A percentile compares a stretch with the other conserved stretches of the same genome.
phyloP scores from a whole-genome alignment of 2,888 invertebrate genomes.

The Clanis bilineata region DNA sequence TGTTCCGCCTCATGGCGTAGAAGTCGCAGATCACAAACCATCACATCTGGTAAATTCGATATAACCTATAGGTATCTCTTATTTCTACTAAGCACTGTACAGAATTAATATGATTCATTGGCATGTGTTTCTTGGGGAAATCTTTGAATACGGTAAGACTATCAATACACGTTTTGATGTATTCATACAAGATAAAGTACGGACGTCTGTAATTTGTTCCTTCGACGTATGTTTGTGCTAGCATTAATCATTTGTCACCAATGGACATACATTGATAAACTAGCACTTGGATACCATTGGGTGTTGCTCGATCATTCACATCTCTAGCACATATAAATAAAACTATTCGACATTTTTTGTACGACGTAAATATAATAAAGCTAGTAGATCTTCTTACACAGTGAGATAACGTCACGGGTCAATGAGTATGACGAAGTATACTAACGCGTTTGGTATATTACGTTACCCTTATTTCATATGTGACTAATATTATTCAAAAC shows the following conservation, averaged over 20 bases:
- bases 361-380: background rate
- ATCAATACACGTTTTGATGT: conserved; percentile 45
- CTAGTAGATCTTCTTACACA: background rate
- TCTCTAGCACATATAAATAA: background rate
- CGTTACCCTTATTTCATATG: background rate
- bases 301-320: conserved; percentile 8
- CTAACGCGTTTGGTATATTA: background rate
- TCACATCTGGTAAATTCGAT: conserved; percentile 8
- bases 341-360: background rate
- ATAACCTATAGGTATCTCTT: background rate
- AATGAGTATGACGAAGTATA: background rate
- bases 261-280: conserved; percentile 40
- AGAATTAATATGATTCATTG: background rate
- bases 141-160: background rate
- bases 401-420: background rate
- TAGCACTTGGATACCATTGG: conserved; percentile 18
- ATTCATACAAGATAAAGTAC: conserved; percentile 56
- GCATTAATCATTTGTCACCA: conserved; percentile 60
- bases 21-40: background rate
- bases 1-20: background rate
- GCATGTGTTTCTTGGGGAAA: background rate
- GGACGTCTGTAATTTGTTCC: conserved; percentile 65
- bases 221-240: conserved; percentile 54
- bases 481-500: background rate
- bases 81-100: background rate